These are phyloP conservation scores for Meiosimyza decipiens DNA, from an alignment of 2,888 invertebrate species.

Conservation along the genomic window DNA sequence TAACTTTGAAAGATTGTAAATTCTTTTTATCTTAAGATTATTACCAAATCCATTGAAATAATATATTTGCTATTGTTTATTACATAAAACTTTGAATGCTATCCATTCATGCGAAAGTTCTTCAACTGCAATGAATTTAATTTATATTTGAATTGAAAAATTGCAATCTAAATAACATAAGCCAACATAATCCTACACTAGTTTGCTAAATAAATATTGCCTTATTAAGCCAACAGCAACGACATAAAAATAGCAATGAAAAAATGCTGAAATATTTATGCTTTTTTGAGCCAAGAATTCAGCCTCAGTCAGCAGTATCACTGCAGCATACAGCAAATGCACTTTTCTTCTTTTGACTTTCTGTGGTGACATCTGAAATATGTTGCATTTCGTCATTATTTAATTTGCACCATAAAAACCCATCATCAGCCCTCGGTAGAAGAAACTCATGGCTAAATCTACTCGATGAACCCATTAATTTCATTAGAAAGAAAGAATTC, in stretches of 20 bases:
- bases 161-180: too few relatives aligned
- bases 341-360: not conserved
- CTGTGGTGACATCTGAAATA: constrained; percentile 7
- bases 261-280: constrained; percentile 37
- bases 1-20: too few relatives aligned
- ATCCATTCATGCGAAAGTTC: too few relatives aligned
- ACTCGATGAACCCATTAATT: constrained; percentile 37
- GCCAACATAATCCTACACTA: too few relatives aligned
- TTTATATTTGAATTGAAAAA: too few relatives aligned
- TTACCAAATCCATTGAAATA: too few relatives aligned
- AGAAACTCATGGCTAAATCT: constrained; percentile 15
- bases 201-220: too few relatives aligned
- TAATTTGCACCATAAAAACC: constrained; percentile 29
- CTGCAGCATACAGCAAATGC: constrained; percentile 17
- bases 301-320: not conserved
- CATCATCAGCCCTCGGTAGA: not conserved
- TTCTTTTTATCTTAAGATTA: too few relatives aligned
- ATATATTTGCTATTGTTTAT: too few relatives aligned
- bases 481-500: constrained; percentile 25
- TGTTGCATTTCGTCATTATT: constrained; percentile 34
- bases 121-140: too few relatives aligned
- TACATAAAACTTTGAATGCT: too few relatives aligned
- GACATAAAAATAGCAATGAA: constrained; percentile 24
- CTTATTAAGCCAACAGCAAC: too few relatives aligned
- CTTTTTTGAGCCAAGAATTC: constrained; percentile 30